A percentile compares a stretch with the other conserved stretches of the same genome.
phyloP scores from a whole-genome alignment of 2,888 invertebrate species.

The Spatulosminthurus flaviceps region DNA sequence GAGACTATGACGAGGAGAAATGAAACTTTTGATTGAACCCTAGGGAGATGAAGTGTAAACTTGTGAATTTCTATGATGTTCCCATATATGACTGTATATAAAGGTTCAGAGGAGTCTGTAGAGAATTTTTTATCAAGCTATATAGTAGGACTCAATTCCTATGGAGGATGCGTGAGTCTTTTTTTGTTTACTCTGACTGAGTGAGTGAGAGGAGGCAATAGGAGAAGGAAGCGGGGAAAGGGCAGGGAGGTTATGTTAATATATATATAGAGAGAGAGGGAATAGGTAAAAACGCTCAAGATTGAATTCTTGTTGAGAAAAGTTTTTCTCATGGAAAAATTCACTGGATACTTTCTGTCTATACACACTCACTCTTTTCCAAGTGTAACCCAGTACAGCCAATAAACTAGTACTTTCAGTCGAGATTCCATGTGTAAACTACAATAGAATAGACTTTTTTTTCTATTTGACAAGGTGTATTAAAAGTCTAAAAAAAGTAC shows the following conservation, averaged over 20 bases:
- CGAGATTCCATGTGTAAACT: no score
- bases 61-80: background rate
- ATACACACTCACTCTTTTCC: no score
- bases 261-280: no score
- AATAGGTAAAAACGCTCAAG: background rate
- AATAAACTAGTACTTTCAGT: no score
- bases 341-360: no score
- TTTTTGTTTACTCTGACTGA: slow-evolving; percentile 12
- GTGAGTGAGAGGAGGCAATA: no score
- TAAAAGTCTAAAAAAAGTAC: no score
- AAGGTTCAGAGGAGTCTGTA: background rate
- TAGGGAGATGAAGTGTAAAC: slow-evolving; percentile 27
- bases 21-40: slow-evolving; percentile 43
- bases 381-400: no score
- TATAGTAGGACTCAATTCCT: background rate
- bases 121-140: background rate
- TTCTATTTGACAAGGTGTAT: no score
- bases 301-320: slow-evolving; percentile 18
- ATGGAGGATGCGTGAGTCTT: background rate
- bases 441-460: no score
- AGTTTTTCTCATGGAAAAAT: background rate
- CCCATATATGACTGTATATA: background rate
- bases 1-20: slow-evolving; percentile 1
- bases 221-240: background rate
- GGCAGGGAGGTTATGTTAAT: background rate